Percentiles rank a stretch among this genome's conserved stretches.
Conservation (phyloP, 2,888 invertebrate species). For the Drosophila parthenogenetica region DNA sequence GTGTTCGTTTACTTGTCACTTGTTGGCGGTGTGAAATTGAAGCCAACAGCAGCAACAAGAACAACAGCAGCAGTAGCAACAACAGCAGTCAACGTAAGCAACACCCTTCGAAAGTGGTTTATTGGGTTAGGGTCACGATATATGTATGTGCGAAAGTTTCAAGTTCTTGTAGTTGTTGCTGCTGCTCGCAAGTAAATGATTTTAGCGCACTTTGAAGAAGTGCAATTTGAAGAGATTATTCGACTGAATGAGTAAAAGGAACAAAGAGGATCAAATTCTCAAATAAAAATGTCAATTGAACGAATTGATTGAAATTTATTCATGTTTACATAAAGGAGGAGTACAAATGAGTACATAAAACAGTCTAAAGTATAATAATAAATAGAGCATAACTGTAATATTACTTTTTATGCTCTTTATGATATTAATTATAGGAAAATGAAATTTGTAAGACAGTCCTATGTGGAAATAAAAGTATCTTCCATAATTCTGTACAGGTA, state of each 20-base stretch:
- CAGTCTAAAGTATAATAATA: too few species aligned
- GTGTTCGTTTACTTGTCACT: conserved; percentile 65
- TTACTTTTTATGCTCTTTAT: too few species aligned
- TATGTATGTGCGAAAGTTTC: conserved; percentile 24
- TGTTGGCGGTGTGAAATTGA: conserved; percentile 76
- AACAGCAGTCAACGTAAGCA: conserved; percentile 41
- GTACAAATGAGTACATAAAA: too few species aligned
- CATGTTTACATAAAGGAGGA: too few species aligned
- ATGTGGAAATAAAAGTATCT: too few species aligned
- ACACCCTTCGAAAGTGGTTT: conserved; percentile 64
- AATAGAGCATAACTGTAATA: too few species aligned
- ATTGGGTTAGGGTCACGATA: conserved; percentile 64
- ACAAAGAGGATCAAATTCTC: background rate
- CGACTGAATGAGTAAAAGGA: background rate
- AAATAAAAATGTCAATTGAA: background rate
- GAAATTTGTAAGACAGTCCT: too few species aligned
- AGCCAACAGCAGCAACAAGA: conserved; percentile 53
- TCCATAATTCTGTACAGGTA: too few species aligned
- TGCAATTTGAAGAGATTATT: conserved; percentile 8
- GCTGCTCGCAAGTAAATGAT: conserved; percentile 5
- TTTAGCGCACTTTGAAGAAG: background rate
- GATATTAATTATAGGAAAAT: too few species aligned
- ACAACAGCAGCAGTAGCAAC: conserved; percentile 21
- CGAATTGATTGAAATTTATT: background rate
- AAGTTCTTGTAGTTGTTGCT: background rate